These are phyloP conservation scores for Pipistrellus nathusii DNA, from an alignment of 2,797 vertebrate genomes.

Conservation along the genomic window DNA sequence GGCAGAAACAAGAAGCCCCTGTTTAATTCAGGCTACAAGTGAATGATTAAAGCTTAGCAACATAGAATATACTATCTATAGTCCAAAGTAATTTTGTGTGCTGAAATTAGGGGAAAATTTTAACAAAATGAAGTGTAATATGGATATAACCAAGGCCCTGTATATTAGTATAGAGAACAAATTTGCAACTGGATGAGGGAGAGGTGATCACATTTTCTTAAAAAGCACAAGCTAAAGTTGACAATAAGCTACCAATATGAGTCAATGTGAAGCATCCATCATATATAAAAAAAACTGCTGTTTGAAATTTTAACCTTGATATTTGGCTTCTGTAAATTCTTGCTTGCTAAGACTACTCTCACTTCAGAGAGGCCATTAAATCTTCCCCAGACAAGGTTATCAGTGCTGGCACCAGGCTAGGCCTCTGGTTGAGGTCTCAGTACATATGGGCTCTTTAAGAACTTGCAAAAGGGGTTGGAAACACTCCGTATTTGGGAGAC, in stretches of 20 bases:
- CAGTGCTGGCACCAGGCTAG: too few species aligned
- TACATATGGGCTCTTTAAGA: too few species aligned
- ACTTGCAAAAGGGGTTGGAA: too few species aligned
- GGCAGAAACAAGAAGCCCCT: slow-evolving; percentile 12
- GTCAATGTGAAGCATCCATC: not conserved
- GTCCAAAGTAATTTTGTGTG: not conserved
- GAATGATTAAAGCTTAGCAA: not conserved
- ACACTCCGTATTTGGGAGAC: too few species aligned
- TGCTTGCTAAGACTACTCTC: too few species aligned
- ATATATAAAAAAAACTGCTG: too few species aligned
- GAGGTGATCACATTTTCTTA: not conserved
- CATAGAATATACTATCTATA: not conserved
- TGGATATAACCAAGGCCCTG: not conserved
- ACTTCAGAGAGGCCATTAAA: too few species aligned
- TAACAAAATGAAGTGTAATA: not conserved
- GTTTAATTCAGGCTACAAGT: slow-evolving; percentile 9
- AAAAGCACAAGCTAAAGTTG: not conserved
- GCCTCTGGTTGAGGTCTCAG: too few species aligned
- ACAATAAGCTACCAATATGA: not conserved
- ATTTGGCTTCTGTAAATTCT: too few species aligned
- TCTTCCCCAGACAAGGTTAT: too few species aligned
- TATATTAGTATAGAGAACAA: not conserved
- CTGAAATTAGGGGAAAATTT: not conserved
- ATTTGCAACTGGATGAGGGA: not conserved
- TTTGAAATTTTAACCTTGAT: too few species aligned